A percentile compares a stretch with the other conserved stretches of the same genome.
These are phyloP conservation scores for Archaeoteleia sp. DNA, from an alignment of 2,888 invertebrate genomes.

Conservation along the genomic window DNA sequence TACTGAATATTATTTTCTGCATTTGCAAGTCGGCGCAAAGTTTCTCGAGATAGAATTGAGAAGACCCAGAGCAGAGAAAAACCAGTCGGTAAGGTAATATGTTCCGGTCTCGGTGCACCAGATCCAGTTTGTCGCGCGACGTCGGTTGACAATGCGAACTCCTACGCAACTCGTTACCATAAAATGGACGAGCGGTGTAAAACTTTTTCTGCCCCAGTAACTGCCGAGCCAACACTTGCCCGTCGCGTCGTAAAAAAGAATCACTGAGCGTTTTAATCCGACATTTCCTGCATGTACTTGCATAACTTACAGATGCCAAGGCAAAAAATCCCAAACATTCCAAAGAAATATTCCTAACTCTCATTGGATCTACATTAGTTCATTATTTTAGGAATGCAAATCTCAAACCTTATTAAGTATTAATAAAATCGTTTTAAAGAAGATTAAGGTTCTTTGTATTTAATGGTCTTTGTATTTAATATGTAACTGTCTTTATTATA, in stretches of 20 bases:
- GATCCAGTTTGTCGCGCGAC: constrained; percentile 64
- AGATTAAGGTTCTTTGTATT: too few relatives aligned
- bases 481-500: too few relatives aligned
- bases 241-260: constrained; percentile 33
- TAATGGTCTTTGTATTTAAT: too few relatives aligned
- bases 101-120: constrained; percentile 61
- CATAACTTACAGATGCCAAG: neutral
- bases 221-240: constrained; percentile 41
- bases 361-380: too few relatives aligned
- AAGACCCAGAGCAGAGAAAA: constrained; percentile 41
- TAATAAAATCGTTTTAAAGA: too few relatives aligned
- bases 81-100: constrained; percentile 64
- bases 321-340: neutral
- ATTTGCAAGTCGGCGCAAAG: too few relatives aligned
- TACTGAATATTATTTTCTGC: too few relatives aligned
- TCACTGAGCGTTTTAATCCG: constrained; percentile 34
- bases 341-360: constrained; percentile 54
- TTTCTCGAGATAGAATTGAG: constrained; percentile 25
- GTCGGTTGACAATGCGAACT: constrained; percentile 63
- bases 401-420: too few relatives aligned
- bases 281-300: constrained; percentile 25
- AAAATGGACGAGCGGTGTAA: constrained; percentile 49
- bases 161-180: constrained; percentile 59
- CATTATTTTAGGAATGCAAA: too few relatives aligned
- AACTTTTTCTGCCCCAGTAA: constrained; percentile 61